phyloP scores from a whole-genome alignment of 2,797 vertebrate species.

The Phataginus tetradactyla region DNA sequence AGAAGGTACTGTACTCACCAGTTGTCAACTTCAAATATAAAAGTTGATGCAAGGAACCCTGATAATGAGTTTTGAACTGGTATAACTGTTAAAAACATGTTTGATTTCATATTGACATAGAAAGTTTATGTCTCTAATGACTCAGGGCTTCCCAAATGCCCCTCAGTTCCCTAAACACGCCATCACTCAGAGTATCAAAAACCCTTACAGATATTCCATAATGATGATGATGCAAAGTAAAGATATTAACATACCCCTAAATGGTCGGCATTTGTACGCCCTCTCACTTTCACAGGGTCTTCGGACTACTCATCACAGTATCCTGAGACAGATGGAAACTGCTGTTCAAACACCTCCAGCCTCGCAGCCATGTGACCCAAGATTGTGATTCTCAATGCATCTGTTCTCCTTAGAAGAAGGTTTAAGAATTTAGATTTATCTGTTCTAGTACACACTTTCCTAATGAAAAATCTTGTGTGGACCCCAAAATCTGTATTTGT shows the following conservation, averaged over 20 bases:
- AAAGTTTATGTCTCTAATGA: background rate
- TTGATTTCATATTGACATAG: background rate
- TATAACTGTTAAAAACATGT: background rate
- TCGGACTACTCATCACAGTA: conserved; percentile 15
- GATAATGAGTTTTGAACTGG: background rate
- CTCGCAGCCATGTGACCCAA: background rate
- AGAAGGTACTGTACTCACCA: background rate
- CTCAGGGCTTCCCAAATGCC: background rate
- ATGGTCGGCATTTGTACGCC: background rate
- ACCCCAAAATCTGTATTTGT: background rate
- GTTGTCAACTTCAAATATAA: background rate
- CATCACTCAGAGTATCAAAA: background rate
- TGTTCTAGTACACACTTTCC: background rate
- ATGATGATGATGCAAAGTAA: background rate
- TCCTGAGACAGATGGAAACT: background rate
- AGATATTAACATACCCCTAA: background rate
- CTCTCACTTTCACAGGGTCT: background rate
- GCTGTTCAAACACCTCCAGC: background rate
- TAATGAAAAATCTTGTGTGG: background rate
- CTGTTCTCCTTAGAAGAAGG: background rate
- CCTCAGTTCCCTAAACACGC: background rate
- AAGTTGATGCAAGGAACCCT: background rate
- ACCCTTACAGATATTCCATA: background rate
- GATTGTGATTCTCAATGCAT: background rate
- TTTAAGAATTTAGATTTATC: conserved; percentile 23